These are phyloP conservation scores for Drosophila kanekoi DNA, from an alignment of 2,888 invertebrate genomes.

Conservation along the genomic window DNA sequence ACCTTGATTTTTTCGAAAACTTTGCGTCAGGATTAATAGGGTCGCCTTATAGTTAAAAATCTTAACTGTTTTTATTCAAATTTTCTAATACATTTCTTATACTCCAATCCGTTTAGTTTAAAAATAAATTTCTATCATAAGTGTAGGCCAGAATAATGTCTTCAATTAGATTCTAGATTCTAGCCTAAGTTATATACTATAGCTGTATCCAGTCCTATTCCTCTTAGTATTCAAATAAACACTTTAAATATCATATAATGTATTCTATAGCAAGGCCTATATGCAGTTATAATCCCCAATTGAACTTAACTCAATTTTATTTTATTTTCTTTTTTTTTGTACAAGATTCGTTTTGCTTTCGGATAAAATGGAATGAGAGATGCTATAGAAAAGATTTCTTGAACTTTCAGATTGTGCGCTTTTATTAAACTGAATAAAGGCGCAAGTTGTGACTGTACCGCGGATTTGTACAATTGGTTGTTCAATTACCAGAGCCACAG, in stretches of 20 bases:
- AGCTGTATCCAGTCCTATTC: no score
- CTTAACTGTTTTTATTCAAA: no score
- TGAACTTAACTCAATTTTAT: constrained; percentile 26
- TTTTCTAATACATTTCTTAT: no score
- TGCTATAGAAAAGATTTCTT: constrained; percentile 17
- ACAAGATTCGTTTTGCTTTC: constrained; percentile 7
- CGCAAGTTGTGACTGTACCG: constrained; percentile 49
- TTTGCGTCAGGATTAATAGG: no score
- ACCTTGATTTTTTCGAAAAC: no score
- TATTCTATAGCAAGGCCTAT: constrained; percentile 1
- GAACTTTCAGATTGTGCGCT: constrained; percentile 27
- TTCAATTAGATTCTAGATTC: no score
- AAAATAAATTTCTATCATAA: no score
- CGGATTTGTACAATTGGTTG: constrained; percentile 59
- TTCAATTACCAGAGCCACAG: constrained; percentile 49
- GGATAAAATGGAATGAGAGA: constrained; percentile 17
- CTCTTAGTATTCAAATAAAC: neutral
- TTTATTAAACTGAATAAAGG: constrained; percentile 42
- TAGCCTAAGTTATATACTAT: no score
- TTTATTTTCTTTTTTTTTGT: neutral
- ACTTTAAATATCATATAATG: neutral
- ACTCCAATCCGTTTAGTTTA: no score
- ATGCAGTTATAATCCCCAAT: constrained; percentile 11
- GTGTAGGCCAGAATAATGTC: no score
- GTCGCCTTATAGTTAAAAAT: no score